Percentiles rank a stretch among this genome's conserved stretches.
Evolutionary conservation across 30 jellyfish, hydroid and myxozoan genomes (phyloP).

Genomic region (Turritopsis dohrnii): DNA sequence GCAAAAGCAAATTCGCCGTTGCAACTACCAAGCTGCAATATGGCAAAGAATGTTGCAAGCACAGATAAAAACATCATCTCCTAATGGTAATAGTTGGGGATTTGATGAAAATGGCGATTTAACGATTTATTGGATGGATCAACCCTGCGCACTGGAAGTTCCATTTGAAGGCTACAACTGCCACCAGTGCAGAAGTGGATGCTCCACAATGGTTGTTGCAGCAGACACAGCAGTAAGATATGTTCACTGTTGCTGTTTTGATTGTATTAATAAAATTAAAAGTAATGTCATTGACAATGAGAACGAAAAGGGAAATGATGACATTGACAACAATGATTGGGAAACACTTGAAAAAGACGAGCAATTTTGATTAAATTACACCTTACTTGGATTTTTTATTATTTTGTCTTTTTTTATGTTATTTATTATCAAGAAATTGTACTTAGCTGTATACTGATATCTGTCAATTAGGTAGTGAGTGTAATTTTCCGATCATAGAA

Average conservation of each 20-base stretch:
- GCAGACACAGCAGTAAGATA: not conserved
- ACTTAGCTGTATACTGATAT: too few species aligned
- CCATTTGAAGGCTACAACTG: not conserved
- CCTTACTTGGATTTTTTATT: too few species aligned
- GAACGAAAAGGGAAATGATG: not conserved
- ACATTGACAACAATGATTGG: not conserved
- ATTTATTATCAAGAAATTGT: too few species aligned
- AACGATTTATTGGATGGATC: not conserved
- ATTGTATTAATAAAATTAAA: not conserved
- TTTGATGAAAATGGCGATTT: not conserved
- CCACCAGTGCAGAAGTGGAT: not conserved
- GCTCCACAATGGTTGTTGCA: not conserved
- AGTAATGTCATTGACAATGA: not conserved
- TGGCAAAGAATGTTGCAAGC: not conserved
- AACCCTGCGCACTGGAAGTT: not conserved
- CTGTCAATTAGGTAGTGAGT: too few species aligned
- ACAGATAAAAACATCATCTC: not conserved
- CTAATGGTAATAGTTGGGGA: too few species aligned
- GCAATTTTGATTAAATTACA: too few species aligned
- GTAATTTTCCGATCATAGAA: too few species aligned
- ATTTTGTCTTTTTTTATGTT: too few species aligned
- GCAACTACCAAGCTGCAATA: not conserved
- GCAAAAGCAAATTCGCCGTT: not conserved
- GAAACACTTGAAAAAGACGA: not conserved
- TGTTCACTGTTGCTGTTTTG: not conserved